Evolutionary conservation across 2,113 vertebrate species (phyloP), one percentile per base, ranked within the genome.

Genomic region (Madoqua kirkii): DNA sequence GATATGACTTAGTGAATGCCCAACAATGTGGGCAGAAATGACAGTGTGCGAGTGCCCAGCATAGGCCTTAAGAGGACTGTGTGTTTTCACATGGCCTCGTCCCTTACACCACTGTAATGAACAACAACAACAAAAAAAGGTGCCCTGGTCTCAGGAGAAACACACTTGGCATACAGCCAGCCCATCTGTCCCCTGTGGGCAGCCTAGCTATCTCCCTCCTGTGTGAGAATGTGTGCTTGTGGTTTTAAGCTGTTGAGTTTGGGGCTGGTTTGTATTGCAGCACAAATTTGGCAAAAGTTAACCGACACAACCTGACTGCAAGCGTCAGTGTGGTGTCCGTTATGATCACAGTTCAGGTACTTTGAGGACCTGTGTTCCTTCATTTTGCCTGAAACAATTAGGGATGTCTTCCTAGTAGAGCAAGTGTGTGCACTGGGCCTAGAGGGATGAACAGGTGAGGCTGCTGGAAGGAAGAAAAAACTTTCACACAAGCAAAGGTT

Each of bases 121-220:
- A 88, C 60, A 15, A 59, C 4, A 27, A 54, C 29, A 67, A 15
- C 23, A 48, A 64, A 88, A 54, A 43, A 67, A 7, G 0, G 40
- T 1, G 7, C 27, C 36, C 60, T 76, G 55, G 50, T 55, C 29
- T 62, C 45, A 9, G 19, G 3, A 81, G 55, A 7, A 43, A 43
- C 12, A n/a, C 40, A 8, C 1, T 0, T 36, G 25, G 0, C 3
- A 6, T 7, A 62, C 9, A 57, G 54, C 8, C 3, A 1, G 6
- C 71, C 19, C 31, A 3, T 33, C 54, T 50, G 27, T 7, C 89
- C 29, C 3, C 9, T 0, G 11, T 2, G 6, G 3, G 19, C 6
- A 21, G 29, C 36, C 16, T 27, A 16, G 36, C 19, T 25, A 0
- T 7, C 23, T n/a, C 3, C 55, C 23, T 85, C 15, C 4, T 0